Conservation (phyloP, 1,140 invertebrate genomes). For the Penaeus japonicus region DNA sequence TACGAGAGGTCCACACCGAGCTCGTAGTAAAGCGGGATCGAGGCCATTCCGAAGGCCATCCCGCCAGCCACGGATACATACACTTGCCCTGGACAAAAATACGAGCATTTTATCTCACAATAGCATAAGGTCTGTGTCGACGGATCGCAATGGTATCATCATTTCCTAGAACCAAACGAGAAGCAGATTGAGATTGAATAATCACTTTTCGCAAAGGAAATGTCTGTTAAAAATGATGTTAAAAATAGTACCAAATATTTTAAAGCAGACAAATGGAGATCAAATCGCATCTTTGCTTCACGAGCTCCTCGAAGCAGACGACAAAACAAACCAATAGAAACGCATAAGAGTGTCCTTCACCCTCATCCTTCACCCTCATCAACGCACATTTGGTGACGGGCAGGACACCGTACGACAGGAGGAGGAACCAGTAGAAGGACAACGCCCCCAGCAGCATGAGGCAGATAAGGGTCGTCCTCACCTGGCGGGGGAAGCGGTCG, state of each 20-base stretch:
- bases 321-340: too few species aligned
- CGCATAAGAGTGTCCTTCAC: too few species aligned
- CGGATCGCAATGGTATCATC: neutral
- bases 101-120: neutral
- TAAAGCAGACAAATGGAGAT: too few species aligned
- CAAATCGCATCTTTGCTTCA: too few species aligned
- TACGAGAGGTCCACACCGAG: neutral
- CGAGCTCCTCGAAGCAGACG: too few species aligned
- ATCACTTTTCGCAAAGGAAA: too few species aligned
- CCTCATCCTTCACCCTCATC: too few species aligned
- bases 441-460: neutral
- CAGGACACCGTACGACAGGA: neutral
- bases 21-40: neutral
- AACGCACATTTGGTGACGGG: neutral
- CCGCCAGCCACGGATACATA: neutral
- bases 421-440: slow-evolving; percentile 36
- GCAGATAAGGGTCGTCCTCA: neutral
- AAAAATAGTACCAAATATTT: too few species aligned
- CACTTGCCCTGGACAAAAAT: neutral
- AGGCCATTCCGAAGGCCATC: neutral
- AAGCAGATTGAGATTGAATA: too few species aligned
- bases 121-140: neutral
- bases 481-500: neutral
- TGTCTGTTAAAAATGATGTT: too few species aligned
- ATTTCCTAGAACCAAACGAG: too few species aligned